Evolutionary conservation across 1,140 invertebrate genomes (phyloP).

Genomic region (Drosophila auraria): DNA sequence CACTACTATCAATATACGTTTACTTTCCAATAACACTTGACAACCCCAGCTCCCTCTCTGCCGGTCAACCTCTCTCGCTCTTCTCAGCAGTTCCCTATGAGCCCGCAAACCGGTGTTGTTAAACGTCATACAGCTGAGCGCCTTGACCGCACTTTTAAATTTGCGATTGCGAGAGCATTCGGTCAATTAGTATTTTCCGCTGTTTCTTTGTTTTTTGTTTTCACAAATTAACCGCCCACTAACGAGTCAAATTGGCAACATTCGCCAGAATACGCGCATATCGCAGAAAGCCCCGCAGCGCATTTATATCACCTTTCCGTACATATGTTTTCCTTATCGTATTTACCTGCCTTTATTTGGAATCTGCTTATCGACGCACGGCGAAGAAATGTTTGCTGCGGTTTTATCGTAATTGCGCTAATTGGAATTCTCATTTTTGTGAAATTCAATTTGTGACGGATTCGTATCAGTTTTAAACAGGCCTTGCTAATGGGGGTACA

Average conservation of each 20-base stretch:
- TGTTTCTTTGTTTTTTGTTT: conserved; percentile 37
- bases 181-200: conserved; percentile 28
- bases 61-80: conserved; percentile 7
- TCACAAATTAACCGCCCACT: conserved; percentile 34
- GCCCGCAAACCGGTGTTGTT: conserved; percentile 48
- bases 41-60: conserved; percentile 29
- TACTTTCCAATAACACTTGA: neutral
- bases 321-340: conserved; percentile 41
- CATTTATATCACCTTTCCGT: conserved; percentile 43
- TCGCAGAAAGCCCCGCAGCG: conserved; percentile 7
- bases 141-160: conserved; percentile 31
- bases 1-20: neutral
- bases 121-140: conserved; percentile 58
- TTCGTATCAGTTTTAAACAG: conserved; percentile 24
- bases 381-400: conserved; percentile 46
- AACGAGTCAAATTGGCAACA: conserved; percentile 25
- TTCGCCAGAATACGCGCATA: conserved; percentile 30
- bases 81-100: neutral
- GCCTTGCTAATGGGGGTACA: conserved; percentile 49
- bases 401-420: conserved; percentile 75
- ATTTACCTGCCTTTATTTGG: conserved; percentile 24
- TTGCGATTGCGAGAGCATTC: conserved; percentile 19
- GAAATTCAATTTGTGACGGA: conserved; percentile 30
- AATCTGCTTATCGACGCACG: conserved; percentile 16
- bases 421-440: conserved; percentile 46